phyloP scores from a whole-genome alignment of 1,140 invertebrate genomes.

The Hyles vespertilio region DNA sequence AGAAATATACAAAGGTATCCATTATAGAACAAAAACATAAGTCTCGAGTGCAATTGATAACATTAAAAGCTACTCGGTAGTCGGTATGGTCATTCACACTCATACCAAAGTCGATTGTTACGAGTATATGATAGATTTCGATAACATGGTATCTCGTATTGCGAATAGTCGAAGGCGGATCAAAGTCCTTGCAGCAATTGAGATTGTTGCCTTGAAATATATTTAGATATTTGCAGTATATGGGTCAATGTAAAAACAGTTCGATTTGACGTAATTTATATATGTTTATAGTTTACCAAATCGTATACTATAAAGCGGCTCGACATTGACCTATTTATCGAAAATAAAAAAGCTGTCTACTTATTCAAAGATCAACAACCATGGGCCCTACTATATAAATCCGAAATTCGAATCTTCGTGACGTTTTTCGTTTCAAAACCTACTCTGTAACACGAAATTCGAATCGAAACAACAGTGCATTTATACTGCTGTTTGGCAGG shows the following conservation, averaged over 20 bases:
- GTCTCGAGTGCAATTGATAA: neutral
- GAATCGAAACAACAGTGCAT: too few relatives aligned
- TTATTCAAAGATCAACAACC: too few relatives aligned
- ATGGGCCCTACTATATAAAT: too few relatives aligned
- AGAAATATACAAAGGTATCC: constrained; percentile 11
- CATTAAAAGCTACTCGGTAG: neutral
- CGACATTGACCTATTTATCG: constrained; percentile 18
- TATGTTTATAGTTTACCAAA: constrained; percentile 13
- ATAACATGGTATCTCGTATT: neutral
- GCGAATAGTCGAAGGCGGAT: too few relatives aligned
- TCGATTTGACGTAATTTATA: constrained; percentile 15
- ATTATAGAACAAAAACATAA: neutral
- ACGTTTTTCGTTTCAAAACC: too few relatives aligned
- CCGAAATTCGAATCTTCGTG: too few relatives aligned
- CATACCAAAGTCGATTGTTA: neutral
- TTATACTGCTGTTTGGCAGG: too few relatives aligned
- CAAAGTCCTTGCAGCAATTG: too few relatives aligned
- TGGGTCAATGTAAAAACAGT: constrained; percentile 15
- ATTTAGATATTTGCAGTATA: constrained; percentile 8
- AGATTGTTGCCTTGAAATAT: constrained; percentile 2
- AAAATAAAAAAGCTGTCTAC: constrained; percentile 3
- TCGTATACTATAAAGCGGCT: constrained; percentile 8
- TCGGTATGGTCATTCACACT: neutral
- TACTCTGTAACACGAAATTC: too few relatives aligned
- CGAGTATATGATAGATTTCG: neutral